phyloP scores from a whole-genome alignment of 2,113 vertebrate genomes.

The Cryptomyrus ogoouensis region DNA sequence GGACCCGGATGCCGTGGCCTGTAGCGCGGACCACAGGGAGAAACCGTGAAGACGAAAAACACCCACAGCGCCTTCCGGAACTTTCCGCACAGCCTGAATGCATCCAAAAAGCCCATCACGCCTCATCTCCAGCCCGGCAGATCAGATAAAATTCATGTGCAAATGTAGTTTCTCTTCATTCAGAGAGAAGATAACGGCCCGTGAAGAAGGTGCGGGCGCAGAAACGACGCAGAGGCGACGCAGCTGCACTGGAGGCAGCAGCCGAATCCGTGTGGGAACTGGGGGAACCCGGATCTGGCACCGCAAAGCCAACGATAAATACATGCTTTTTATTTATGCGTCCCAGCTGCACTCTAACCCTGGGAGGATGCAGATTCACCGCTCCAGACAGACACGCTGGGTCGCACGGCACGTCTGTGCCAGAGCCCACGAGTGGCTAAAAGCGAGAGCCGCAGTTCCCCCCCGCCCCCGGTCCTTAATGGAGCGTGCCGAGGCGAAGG shows the following conservation, averaged over 20 bases:
- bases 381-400: background rate
- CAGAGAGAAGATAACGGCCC: background rate
- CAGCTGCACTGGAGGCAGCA: background rate
- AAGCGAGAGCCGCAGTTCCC: background rate
- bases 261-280: background rate
- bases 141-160: slow-evolving; percentile 1
- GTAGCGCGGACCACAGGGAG: background rate
- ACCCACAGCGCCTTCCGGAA: background rate
- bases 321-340: background rate
- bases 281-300: background rate
- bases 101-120: background rate
- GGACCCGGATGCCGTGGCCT: background rate
- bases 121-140: background rate
- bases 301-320: background rate
- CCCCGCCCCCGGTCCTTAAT: background rate
- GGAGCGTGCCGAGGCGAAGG: background rate
- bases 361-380: background rate
- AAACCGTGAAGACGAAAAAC: background rate
- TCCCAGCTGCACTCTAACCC: background rate
- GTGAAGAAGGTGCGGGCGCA: background rate
- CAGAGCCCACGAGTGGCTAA: background rate
- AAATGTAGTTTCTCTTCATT: background rate
- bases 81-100: background rate
- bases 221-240: background rate
- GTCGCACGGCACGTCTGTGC: background rate